A percentile compares a stretch with the other conserved stretches of the same genome.
Conservation (phyloP, 1,140 invertebrate species). For the Ephestia elutella region DNA sequence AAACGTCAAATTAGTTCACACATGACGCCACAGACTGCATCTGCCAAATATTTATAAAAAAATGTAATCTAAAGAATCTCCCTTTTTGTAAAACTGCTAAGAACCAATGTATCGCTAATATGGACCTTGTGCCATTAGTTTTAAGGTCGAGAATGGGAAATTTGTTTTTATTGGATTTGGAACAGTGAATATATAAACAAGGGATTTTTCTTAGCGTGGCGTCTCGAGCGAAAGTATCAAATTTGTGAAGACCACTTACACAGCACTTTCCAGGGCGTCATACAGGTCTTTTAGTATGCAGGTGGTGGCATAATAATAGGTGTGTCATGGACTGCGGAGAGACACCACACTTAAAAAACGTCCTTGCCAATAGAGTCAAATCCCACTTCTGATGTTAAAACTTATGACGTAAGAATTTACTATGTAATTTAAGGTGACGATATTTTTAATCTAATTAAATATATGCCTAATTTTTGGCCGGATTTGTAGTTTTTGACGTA, state of each 20-base stretch:
- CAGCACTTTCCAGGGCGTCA: too few species aligned
- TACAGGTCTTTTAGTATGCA: too few species aligned
- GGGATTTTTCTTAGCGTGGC: too few species aligned
- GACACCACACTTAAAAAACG: too few species aligned
- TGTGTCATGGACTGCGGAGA: too few species aligned
- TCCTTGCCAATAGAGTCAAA: too few species aligned
- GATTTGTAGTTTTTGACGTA: not conserved
- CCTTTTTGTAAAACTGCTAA: slow-evolving; percentile 17
- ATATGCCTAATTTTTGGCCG: not conserved
- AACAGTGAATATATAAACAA: not conserved
- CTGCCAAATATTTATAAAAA: slow-evolving; percentile 36
- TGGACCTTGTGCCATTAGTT: not conserved
- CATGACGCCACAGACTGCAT: slow-evolving; percentile 30
- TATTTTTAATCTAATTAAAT: not conserved
- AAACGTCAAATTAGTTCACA: not conserved
- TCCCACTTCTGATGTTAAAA: not conserved
- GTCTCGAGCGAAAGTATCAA: too few species aligned
- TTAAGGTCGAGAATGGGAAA: not conserved
- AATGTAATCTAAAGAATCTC: slow-evolving; percentile 3
- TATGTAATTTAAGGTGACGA: not conserved
- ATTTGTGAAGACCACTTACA: too few species aligned
- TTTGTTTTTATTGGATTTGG: too few species aligned
- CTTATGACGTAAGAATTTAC: not conserved
- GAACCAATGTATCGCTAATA: not conserved
- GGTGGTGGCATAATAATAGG: too few species aligned